A percentile compares a stretch with the other conserved stretches of the same genome.
Evolutionary conservation across 2,888 invertebrate genomes (phyloP).

Genomic region (Eupeodes luniger): DNA sequence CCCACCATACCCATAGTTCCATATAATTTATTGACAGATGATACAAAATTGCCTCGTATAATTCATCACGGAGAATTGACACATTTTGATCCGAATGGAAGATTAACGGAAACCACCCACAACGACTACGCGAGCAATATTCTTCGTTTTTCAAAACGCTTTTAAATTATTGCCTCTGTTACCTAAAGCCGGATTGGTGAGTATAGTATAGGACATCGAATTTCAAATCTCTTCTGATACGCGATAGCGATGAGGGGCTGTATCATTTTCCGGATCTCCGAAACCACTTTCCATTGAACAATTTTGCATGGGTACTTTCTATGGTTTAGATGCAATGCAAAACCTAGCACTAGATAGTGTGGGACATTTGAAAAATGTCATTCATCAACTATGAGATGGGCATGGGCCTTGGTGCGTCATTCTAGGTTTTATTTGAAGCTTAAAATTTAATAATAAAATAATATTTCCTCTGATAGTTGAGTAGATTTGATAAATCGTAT

Average conservation of each 20-base stretch:
- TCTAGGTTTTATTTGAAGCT: conserved; percentile 10
- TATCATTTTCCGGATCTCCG: conserved; percentile 1
- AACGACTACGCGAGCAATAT: conserved; percentile 3
- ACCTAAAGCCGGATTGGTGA: background rate
- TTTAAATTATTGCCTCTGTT: conserved; percentile 12
- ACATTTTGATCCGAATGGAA: conserved; percentile 61
- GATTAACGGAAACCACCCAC: conserved; percentile 36
- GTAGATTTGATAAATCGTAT: no score
- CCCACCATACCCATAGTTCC: background rate
- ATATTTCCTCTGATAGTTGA: conserved; percentile 29
- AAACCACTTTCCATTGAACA: conserved; percentile 3
- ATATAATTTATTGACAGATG: background rate
- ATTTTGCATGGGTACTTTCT: background rate
- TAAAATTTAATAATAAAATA: no score
- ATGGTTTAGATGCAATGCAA: background rate
- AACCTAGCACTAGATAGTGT: background rate
- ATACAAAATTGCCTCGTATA: conserved; percentile 23
- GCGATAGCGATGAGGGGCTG: no score
- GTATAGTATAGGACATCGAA: background rate
- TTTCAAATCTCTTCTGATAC: background rate
- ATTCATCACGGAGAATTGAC: conserved; percentile 66
- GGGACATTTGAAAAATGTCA: conserved; percentile 37
- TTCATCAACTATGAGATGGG: conserved; percentile 46
- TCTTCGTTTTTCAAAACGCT: conserved; percentile 3
- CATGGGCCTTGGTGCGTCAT: conserved; percentile 38